These are phyloP conservation scores for Hemibagrus guttatus DNA, from an alignment of 2,797 vertebrate genomes.

Conservation along the genomic window DNA sequence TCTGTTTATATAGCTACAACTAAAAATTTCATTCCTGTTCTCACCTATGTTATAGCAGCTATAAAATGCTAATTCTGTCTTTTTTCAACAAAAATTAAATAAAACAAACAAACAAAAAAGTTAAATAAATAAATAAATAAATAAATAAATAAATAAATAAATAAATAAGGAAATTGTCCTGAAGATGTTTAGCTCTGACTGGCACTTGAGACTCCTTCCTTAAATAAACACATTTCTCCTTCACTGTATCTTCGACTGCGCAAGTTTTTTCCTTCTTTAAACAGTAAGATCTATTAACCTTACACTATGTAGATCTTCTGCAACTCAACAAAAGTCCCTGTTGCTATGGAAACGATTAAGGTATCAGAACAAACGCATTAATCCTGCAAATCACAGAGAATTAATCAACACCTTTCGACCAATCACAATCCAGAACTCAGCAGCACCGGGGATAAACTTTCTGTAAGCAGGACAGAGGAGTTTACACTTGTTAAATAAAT, in stretches of 20 bases:
- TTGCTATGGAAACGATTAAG: not conserved
- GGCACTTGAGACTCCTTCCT: conserved; percentile 5
- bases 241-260: not conserved
- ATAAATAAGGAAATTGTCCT: not conserved
- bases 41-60: not conserved
- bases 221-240: not conserved
- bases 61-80: too few species aligned
- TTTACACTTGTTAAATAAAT: not conserved
- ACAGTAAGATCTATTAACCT: not conserved
- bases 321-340: not conserved
- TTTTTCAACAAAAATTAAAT: too few species aligned
- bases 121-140: not conserved
- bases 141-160: too few species aligned
- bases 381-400: not conserved
- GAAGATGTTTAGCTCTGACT: not conserved
- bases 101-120: not conserved
- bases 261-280: not conserved
- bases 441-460: not conserved
- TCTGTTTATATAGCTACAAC: not conserved
- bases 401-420: not conserved
- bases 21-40: not conserved
- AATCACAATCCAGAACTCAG: not conserved
- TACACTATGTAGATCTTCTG: not conserved
- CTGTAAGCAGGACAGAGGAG: not conserved
- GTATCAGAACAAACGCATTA: not conserved